phyloP scores from a whole-genome alignment of 30 jellyfish, hydroid and myxozoan genomes.

The Pelagia noctiluca region DNA sequence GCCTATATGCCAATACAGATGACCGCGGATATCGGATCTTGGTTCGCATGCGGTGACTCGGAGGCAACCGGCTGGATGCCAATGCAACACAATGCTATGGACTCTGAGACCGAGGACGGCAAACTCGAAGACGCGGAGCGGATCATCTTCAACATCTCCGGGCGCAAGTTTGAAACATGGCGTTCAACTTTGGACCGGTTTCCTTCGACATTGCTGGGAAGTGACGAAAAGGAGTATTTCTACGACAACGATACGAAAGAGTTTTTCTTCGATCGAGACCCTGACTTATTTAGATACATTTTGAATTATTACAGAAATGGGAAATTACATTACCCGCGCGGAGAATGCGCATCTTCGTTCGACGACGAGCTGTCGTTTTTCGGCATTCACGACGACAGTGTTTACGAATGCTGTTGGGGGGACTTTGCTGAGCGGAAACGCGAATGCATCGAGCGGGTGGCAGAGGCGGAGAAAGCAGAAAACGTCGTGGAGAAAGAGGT shows the following conservation, averaged over 20 bases:
- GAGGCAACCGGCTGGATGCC: constrained; percentile 90
- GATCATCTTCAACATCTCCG: constrained; percentile 82
- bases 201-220: constrained; percentile 86
- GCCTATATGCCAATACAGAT: constrained; percentile 65
- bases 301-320: constrained; percentile 89
- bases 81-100: constrained; percentile 23
- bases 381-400: constrained; percentile 82
- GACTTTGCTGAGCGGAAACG: constrained; percentile 76
- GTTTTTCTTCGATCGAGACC: constrained; percentile 93
- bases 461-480: constrained; percentile 66
- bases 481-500: constrained; percentile 54
- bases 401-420: constrained; percentile 83
- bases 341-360: constrained; percentile 87
- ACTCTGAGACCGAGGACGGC: constrained; percentile 13
- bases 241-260: constrained; percentile 77
- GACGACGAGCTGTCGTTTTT: constrained; percentile 88
- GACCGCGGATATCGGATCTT: constrained; percentile 82
- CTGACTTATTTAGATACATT: constrained; percentile 87
- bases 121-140: constrained; percentile 53
- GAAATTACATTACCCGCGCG: constrained; percentile 85
- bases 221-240: constrained; percentile 89
- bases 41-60: constrained; percentile 88
- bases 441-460: constrained; percentile 77
- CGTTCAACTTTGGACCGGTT: constrained; percentile 77
- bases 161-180: constrained; percentile 93